Evolutionary conservation across 2,888 invertebrate species (phyloP).

Genomic region (Blera fallax): DNA sequence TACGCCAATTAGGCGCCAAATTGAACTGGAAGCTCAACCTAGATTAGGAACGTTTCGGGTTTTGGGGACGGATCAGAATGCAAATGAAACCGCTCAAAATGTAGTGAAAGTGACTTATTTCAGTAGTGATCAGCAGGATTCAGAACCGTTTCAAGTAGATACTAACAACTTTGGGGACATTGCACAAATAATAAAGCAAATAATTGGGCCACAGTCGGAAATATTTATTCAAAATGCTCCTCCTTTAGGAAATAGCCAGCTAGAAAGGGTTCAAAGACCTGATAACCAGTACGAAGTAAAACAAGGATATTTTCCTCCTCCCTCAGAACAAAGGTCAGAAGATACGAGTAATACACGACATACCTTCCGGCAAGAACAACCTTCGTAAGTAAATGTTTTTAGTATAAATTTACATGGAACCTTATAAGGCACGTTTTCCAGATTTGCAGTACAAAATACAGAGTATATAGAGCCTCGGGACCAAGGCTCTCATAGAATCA

Average conservation of each 20-base stretch:
- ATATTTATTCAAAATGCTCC: neutral
- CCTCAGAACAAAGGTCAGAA: neutral
- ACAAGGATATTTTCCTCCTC: neutral
- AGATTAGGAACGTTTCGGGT: neutral
- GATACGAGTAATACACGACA: neutral
- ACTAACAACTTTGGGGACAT: neutral
- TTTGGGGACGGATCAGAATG: neutral
- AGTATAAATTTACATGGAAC: too few species aligned
- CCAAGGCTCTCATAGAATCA: too few species aligned
- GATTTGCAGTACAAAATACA: neutral
- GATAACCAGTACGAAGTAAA: neutral
- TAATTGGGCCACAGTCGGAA: neutral
- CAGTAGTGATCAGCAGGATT: neutral
- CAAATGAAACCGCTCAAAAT: neutral
- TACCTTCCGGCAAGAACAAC: neutral
- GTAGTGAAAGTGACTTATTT: neutral
- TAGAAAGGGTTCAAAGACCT: neutral
- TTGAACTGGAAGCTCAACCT: neutral
- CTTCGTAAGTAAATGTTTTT: neutral
- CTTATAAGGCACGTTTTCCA: neutral
- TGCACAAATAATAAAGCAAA: neutral
- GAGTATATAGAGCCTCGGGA: neutral
- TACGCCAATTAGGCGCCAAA: neutral
- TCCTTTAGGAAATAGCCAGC: neutral
- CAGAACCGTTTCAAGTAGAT: neutral